Evolutionary conservation across 2,797 vertebrate species (phyloP).

Genomic region (Nannoperca obscura): DNA sequence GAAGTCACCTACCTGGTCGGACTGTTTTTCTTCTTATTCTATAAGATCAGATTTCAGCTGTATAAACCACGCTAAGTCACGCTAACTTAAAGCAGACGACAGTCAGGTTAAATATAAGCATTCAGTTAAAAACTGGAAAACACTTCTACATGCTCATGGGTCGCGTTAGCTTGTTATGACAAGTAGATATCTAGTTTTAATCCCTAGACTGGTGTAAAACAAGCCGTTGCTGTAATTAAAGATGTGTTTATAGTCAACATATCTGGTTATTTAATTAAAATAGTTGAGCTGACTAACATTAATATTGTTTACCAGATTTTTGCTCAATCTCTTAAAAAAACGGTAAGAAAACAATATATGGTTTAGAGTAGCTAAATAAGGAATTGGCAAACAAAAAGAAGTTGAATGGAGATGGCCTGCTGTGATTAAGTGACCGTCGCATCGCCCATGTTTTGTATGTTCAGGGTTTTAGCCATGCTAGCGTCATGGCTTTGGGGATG

Average conservation of each 20-base stretch:
- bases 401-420: not conserved
- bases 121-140: not conserved
- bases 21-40: constrained; percentile 1
- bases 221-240: constrained; percentile 11
- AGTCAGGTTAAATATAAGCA: not conserved
- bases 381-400: not conserved
- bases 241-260: constrained; percentile 7
- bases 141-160: not conserved
- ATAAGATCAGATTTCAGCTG: constrained; percentile 21
- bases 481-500: no score
- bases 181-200: constrained; percentile 9
- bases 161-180: constrained; percentile 27
- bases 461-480: not conserved
- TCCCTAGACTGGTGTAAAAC: constrained; percentile 17
- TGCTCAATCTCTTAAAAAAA: not conserved
- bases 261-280: not conserved
- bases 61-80: not conserved
- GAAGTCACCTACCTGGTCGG: not conserved
- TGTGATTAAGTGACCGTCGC: not conserved
- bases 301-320: not conserved
- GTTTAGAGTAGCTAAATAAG: not conserved
- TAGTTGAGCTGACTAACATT: not conserved
- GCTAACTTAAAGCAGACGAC: constrained; percentile 4
- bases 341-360: not conserved
- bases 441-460: not conserved